A percentile compares a stretch with the other conserved stretches of the same genome.
phyloP scores from a whole-genome alignment of 2,113 vertebrate species.

The Nothocercus nigrocapillus region DNA sequence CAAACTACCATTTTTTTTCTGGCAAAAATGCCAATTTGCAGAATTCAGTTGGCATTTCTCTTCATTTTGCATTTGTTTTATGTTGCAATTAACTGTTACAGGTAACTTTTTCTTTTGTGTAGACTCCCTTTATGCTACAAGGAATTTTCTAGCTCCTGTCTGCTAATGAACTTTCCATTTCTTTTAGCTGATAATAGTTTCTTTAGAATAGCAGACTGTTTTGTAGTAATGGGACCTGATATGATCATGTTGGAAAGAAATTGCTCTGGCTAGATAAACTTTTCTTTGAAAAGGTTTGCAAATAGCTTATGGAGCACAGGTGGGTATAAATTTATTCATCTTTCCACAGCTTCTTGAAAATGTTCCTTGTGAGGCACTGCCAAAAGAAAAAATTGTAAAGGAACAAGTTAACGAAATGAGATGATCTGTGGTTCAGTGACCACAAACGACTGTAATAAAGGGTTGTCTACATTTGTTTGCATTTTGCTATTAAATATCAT shows the following conservation, averaged over 20 bases:
- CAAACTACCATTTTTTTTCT: background rate
- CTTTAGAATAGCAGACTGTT: background rate
- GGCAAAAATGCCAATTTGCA: slow-evolving; percentile 4
- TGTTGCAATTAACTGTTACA: background rate
- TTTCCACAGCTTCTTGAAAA: slow-evolving; percentile 2
- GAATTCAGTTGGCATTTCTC: background rate
- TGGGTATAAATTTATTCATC: background rate
- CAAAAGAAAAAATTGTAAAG: background rate
- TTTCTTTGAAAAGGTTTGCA: background rate
- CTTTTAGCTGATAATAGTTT: background rate
- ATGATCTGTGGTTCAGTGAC: background rate
- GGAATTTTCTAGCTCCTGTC: background rate
- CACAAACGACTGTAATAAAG: slow-evolving; percentile 13
- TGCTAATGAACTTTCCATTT: background rate
- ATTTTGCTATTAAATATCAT: background rate
- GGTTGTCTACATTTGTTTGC: background rate
- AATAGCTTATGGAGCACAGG: background rate
- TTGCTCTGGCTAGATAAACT: background rate
- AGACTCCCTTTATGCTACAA: background rate
- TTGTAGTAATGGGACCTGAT: background rate
- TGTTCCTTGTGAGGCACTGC: background rate
- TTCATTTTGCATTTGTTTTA: background rate
- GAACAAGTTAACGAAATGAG: background rate
- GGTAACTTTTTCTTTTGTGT: background rate
- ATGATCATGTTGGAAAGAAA: background rate